Evolutionary conservation across 2,797 vertebrate species (phyloP), one percentile per base, ranked within the genome.

Genomic region (Thalassophryne amazonica): DNA sequence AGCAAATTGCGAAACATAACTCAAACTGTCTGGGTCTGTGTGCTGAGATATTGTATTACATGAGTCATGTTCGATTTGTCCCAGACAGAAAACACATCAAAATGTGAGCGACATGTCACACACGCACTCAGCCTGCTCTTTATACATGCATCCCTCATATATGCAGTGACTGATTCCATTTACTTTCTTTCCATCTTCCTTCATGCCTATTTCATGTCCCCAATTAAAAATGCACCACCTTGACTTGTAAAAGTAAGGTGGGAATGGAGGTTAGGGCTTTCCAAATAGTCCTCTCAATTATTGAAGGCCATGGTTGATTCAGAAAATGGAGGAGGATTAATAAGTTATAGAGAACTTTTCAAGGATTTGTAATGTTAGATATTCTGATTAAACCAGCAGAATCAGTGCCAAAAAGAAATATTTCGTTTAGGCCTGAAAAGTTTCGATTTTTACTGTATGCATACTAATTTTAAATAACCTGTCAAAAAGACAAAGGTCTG

Each of bases 151-250:
- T 42, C 37, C 59, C 34, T 28, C 46, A 32, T 23, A 14, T 6
- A 37, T 20, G 21, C 27, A 9, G 32, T 31, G 67, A 65, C 56
- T 62, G 68, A 76, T 78, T 84, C 73, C 65, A 67, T 73, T 75
- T 57, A 27, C 55, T 82, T 62, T 70, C 66, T 33, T 16, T 51
- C 63, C 50, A 61, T 77, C 69, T 78, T 50, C 49, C 73, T 76
- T 83, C 80, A 83, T 85, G 55, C 60, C 46, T 83, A 77, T 86
- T 88, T 87, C 64, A 86, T 86, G 60, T 25, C 24, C 37, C 42
- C 63, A 86, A 87, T 90, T 86, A 88, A 87, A 87, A 84, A 88
- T 86, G 78, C 70, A 86, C 75, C 51, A 60, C 64, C 69, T 81
- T 84, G 83, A 86, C 82, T 83, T 86, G 75, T 81, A 81, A 83